Conservation (phyloP, 1,140 invertebrate genomes). For the Lepidostoma basale region DNA sequence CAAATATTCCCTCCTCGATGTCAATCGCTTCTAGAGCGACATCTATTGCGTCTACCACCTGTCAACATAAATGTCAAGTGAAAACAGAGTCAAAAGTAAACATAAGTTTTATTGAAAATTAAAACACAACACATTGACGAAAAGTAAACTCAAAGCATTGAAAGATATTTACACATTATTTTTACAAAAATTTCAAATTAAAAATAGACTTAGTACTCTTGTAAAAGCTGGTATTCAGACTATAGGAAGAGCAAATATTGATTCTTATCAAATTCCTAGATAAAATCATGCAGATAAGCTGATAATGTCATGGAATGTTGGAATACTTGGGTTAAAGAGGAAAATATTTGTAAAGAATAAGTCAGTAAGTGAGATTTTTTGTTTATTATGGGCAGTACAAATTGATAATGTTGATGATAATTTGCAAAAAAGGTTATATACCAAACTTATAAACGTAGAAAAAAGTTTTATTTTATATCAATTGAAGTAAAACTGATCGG, state of each 20-base stretch:
- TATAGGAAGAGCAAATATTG: not conserved
- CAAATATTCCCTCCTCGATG: conserved; percentile 52
- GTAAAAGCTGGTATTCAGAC: too few relatives aligned
- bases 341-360: conserved; percentile 4
- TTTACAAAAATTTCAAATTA: too few relatives aligned
- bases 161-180: not conserved
- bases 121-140: not conserved
- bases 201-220: too few relatives aligned
- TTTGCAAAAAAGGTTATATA: too few relatives aligned
- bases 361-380: too few relatives aligned
- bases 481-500: too few relatives aligned
- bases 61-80: conserved; percentile 26
- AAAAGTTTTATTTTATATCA: too few relatives aligned
- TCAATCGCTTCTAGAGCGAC: conserved; percentile 66
- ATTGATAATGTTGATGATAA: too few relatives aligned
- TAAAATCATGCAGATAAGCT: conserved; percentile 4
- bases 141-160: not conserved
- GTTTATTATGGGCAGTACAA: too few relatives aligned
- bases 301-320: not conserved
- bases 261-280: conserved; percentile 10
- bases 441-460: too few relatives aligned
- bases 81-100: conserved; percentile 10
- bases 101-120: not conserved
- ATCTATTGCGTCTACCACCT: conserved; percentile 67
- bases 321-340: not conserved